phyloP scores from a whole-genome alignment of 2,797 vertebrate genomes.

The Champsocephalus esox region DNA sequence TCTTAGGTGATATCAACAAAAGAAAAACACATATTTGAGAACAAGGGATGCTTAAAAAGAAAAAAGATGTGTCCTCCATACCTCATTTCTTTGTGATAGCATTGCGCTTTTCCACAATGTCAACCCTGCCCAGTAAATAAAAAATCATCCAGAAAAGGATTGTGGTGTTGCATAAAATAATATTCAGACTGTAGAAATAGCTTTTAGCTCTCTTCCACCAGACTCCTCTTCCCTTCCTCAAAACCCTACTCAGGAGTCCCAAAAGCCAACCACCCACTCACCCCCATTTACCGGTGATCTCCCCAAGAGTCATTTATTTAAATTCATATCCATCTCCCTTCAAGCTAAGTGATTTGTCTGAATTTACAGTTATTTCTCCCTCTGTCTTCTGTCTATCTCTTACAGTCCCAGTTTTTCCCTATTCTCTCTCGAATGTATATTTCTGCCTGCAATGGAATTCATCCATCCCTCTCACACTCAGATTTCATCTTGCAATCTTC shows the following conservation, averaged over 20 bases:
- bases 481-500: constrained; percentile 58
- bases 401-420: constrained; percentile 52
- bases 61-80: neutral
- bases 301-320: constrained; percentile 73
- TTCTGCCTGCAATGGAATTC: constrained; percentile 41
- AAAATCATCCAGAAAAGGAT: neutral
- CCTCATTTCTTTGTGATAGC: neutral
- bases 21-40: too few relatives aligned
- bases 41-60: neutral
- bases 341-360: constrained; percentile 74
- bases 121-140: neutral
- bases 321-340: constrained; percentile 74
- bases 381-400: constrained; percentile 55
- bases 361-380: constrained; percentile 64
- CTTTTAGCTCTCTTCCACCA: constrained; percentile 31
- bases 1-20: too few relatives aligned
- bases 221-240: constrained; percentile 28
- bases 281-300: constrained; percentile 49
- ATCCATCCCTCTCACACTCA: constrained; percentile 66
- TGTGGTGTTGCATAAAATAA: constrained; percentile 30
- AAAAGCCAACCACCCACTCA: constrained; percentile 65
- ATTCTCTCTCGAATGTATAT: constrained; percentile 69
- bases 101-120: neutral
- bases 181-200: constrained; percentile 13
- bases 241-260: constrained; percentile 54